These are phyloP conservation scores for Drosophila littoralis DNA, from an alignment of 1,140 invertebrate species.

Conservation along the genomic window DNA sequence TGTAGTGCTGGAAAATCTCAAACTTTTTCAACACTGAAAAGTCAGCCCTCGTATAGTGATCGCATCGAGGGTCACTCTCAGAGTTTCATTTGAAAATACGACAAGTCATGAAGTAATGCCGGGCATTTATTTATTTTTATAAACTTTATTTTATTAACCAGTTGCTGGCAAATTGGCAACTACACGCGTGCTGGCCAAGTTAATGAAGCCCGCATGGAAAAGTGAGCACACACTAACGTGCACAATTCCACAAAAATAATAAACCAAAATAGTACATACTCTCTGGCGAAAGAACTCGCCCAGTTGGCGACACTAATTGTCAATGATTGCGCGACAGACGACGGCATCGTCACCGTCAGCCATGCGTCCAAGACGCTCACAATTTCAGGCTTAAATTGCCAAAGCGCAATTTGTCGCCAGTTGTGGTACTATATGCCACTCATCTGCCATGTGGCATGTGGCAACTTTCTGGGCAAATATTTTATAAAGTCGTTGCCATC, in stretches of 20 bases:
- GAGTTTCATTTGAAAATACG: not conserved
- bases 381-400: slow-evolving; percentile 78
- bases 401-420: slow-evolving; percentile 73
- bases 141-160: slow-evolving; percentile 52
- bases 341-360: too few species aligned
- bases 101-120: not conserved
- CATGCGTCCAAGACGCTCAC: slow-evolving; percentile 33
- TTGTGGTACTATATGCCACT: not conserved
- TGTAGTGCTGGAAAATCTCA: too few species aligned
- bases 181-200: slow-evolving; percentile 50
- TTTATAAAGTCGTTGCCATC: slow-evolving; percentile 72
- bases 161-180: slow-evolving; percentile 50
- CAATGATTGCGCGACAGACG: slow-evolving; percentile 21
- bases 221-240: slow-evolving; percentile 46
- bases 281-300: slow-evolving; percentile 55
- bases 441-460: slow-evolving; percentile 24
- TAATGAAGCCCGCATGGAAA: slow-evolving; percentile 34
- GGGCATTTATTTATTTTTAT: slow-evolving; percentile 38
- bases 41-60: too few species aligned
- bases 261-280: not conserved
- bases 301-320: slow-evolving; percentile 79
- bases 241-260: slow-evolving; percentile 24
- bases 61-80: not conserved
- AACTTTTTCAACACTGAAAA: not conserved
- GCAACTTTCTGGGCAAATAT: slow-evolving; percentile 9